Conservation (phyloP, 2,888 invertebrate species). For the Antitype chi region DNA sequence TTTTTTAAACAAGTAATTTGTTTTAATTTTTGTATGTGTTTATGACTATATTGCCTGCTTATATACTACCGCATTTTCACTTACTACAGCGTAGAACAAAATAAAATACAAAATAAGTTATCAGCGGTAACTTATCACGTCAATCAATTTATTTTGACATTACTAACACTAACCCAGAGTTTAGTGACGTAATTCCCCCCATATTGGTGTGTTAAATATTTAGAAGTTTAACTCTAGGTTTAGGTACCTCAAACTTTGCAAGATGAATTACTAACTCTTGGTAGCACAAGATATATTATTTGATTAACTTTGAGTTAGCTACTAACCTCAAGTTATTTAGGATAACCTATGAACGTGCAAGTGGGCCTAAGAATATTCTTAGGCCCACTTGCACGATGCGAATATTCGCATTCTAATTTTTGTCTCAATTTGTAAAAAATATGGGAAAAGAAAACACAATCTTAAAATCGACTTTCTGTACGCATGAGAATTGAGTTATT, state of each 20-base stretch:
- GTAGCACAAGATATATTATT: background rate
- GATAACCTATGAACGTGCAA: too few relatives aligned
- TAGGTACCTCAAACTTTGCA: too few relatives aligned
- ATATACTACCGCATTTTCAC: background rate
- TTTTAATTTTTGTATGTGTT: background rate
- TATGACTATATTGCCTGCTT: background rate
- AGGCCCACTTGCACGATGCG: too few relatives aligned
- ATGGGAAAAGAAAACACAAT: background rate
- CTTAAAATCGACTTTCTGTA: background rate
- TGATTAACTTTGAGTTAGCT: too few relatives aligned
- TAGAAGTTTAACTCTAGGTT: background rate
- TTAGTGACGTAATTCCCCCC: background rate
- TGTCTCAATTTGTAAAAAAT: background rate
- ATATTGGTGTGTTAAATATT: background rate
- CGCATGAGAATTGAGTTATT: background rate
- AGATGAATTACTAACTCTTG: too few relatives aligned
- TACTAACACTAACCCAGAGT: background rate
- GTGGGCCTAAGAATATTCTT: background rate
- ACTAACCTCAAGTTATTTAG: too few relatives aligned
- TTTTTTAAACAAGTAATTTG: too few relatives aligned
- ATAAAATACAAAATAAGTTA: constrained; percentile 1
- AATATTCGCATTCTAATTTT: background rate
- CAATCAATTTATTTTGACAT: background rate
- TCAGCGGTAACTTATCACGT: background rate
- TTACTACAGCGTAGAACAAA: background rate